phyloP scores from a whole-genome alignment of 2,888 invertebrate species.

The Agrochola lychnidis region DNA sequence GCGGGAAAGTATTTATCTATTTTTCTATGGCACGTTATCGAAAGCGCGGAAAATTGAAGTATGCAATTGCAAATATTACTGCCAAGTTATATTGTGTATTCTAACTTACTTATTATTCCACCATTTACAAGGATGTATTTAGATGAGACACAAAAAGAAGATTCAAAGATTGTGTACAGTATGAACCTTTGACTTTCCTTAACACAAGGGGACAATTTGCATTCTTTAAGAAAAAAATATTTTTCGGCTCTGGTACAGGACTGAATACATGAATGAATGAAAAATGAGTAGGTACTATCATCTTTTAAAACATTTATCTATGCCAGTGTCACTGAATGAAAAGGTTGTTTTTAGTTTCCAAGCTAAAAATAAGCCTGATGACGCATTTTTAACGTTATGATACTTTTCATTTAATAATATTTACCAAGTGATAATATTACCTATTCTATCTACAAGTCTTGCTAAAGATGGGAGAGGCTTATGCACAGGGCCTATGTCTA shows the following conservation, averaged over 20 bases:
- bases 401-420: too few relatives aligned
- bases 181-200: conserved; percentile 58
- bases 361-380: conserved; percentile 2
- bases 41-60: neutral
- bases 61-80: conserved; percentile 5
- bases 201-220: conserved; percentile 45
- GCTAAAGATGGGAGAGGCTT: neutral
- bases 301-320: conserved; percentile 13
- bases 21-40: too few relatives aligned
- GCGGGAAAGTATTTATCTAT: neutral
- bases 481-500: neutral
- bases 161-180: conserved; percentile 1
- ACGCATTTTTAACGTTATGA: neutral
- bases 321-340: conserved; percentile 17
- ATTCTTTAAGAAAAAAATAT: conserved; percentile 38
- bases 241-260: conserved; percentile 1
- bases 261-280: conserved; percentile 13
- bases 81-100: conserved; percentile 2
- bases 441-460: neutral
- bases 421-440: too few relatives aligned
- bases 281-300: conserved; percentile 19
- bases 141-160: conserved; percentile 25
- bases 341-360: neutral
- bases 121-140: conserved; percentile 37
- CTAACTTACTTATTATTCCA: conserved; percentile 10